Conservation (phyloP, 2,113 vertebrate species). For the Xenopus laevis region DNA sequence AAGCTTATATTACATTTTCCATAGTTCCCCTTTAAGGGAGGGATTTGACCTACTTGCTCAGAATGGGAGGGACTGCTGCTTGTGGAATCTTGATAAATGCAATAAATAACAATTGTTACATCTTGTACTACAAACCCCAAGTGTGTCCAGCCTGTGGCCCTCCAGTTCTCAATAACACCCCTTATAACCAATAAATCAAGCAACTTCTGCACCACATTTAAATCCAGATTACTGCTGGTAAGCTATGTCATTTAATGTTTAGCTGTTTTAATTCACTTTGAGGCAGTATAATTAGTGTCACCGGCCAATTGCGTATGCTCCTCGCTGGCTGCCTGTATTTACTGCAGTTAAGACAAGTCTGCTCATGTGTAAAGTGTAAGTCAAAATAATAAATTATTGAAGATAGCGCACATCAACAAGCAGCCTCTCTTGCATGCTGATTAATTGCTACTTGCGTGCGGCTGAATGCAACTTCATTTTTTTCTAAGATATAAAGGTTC, state of each 20-base stretch:
- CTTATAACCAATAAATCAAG: constrained; percentile 61
- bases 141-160: no score
- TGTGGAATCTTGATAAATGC: no score
- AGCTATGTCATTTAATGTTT: constrained; percentile 65
- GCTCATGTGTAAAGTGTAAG: constrained; percentile 62
- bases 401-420: constrained; percentile 55
- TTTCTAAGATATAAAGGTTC: background rate
- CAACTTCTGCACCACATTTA: constrained; percentile 59
- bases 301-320: constrained; percentile 61
- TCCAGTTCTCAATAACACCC: no score
- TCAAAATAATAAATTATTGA: constrained; percentile 74
- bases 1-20: no score
- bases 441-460: constrained; percentile 51
- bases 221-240: constrained; percentile 64
- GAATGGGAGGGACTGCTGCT: no score
- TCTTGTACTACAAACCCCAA: no score
- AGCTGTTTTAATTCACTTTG: constrained; percentile 69
- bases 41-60: no score
- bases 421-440: constrained; percentile 54
- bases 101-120: no score
- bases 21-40: no score
- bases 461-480: background rate
- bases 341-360: constrained; percentile 70
- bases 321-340: constrained; percentile 68
- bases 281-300: constrained; percentile 69